Conservation (phyloP, 1,140 invertebrate species). For the Cyphomyrmex costatus region DNA sequence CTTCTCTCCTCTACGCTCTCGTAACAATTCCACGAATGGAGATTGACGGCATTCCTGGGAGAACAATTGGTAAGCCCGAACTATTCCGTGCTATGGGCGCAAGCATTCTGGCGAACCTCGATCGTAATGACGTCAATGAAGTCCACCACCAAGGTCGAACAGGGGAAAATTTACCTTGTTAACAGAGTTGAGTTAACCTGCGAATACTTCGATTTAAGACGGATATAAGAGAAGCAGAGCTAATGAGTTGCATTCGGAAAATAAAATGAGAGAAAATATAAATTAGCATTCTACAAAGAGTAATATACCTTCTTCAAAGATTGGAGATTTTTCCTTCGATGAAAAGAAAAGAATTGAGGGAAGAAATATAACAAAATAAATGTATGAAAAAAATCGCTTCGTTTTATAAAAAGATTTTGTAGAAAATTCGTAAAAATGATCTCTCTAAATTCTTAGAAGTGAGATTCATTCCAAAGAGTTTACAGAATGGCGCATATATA, state of each 20-base stretch:
- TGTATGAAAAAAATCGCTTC: background rate
- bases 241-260: background rate
- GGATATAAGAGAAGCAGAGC: background rate
- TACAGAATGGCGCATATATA: background rate
- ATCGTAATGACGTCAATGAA: conserved; percentile 68
- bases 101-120: conserved; percentile 62
- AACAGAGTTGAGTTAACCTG: conserved; percentile 47
- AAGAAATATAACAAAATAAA: conserved; percentile 1
- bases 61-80: conserved; percentile 66
- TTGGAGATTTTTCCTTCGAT: too few species aligned
- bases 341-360: background rate
- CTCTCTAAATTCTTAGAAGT: too few species aligned
- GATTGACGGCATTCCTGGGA: conserved; percentile 65
- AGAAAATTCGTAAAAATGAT: background rate
- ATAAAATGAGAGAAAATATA: background rate
- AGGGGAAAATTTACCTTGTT: conserved; percentile 57
- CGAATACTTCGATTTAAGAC: conserved; percentile 31
- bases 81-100: conserved; percentile 60
- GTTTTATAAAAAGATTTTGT: background rate
- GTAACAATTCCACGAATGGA: conserved; percentile 63
- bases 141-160: conserved; percentile 46
- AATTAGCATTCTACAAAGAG: background rate
- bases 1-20: background rate
- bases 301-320: background rate
- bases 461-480: too few species aligned